These are phyloP conservation scores for Rhingia rostrata DNA, from an alignment of 2,888 invertebrate genomes.

Conservation along the genomic window DNA sequence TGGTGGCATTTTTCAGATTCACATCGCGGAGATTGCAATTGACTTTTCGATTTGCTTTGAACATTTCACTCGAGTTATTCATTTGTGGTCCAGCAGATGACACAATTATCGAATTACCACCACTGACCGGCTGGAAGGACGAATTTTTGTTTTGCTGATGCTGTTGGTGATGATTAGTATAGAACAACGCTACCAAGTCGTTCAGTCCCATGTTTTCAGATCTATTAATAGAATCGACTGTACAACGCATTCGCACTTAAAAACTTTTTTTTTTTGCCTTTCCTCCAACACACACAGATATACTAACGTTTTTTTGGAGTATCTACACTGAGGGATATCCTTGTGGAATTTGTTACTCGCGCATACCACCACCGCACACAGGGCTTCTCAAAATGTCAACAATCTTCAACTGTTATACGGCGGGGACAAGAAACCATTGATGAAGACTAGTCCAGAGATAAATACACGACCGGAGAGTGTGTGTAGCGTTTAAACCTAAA, in stretches of 20 bases:
- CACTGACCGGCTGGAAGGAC: slow-evolving; percentile 62
- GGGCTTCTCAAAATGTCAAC: slow-evolving; percentile 61
- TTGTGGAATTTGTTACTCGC: slow-evolving; percentile 72
- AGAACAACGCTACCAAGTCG: slow-evolving; percentile 82
- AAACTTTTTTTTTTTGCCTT: slow-evolving; percentile 36
- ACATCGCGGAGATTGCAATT: slow-evolving; percentile 79
- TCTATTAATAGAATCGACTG: slow-evolving; percentile 65
- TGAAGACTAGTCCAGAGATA: slow-evolving; percentile 50
- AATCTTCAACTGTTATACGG: slow-evolving; percentile 58
- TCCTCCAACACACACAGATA: slow-evolving; percentile 17
- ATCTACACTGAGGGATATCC: slow-evolving; percentile 47
- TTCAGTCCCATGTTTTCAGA: slow-evolving; percentile 80
- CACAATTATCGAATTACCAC: slow-evolving; percentile 53
- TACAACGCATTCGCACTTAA: slow-evolving; percentile 66
- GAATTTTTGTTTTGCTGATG: slow-evolving; percentile 59
- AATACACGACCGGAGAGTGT: slow-evolving; percentile 41
- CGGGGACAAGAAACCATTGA: not conserved
- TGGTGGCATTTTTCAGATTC: slow-evolving; percentile 77
- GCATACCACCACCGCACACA: slow-evolving; percentile 54
- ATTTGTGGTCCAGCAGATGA: slow-evolving; percentile 49
- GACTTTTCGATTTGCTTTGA: slow-evolving; percentile 75
- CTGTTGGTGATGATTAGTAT: slow-evolving; percentile 75
- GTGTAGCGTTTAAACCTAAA: slow-evolving; percentile 33
- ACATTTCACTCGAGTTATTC: slow-evolving; percentile 70
- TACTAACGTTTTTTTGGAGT: slow-evolving; percentile 36